Base-by-base conservation (phyloP, 1,140 invertebrate genomes). In the Augochlora pura region DNA sequence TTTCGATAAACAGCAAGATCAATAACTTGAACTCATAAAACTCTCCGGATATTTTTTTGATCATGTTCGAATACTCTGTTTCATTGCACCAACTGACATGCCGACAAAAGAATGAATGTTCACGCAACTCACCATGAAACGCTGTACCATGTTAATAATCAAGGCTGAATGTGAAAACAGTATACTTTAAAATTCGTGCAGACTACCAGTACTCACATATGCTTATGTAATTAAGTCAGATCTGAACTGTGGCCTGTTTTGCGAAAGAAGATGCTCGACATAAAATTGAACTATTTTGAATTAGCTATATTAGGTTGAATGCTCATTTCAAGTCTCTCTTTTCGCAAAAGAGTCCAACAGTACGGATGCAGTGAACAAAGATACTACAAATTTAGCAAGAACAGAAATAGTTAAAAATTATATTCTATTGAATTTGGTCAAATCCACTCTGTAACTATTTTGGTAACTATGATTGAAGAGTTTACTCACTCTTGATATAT, bases 401-500 rank as follows among this genome's bases (percentile, higher is more conserved):
- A 54, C 18, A 12, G 49, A 3, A 16, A 52, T 10, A 16, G 49
- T 14, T 52, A 16, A 52, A 52, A 42, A 42, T 10, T 42, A 7
- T 42, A 10, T 9, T 42, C 39, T 7, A 7, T 42, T 0, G 1
- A 9, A 32, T 32, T 32, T 12, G 42, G 1, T 46, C 12, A 12
- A 46, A 10, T 46, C 6, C 42, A 12, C 42, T 46, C 2, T 46
- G 12, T 12, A 46, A 7, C 12, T 46, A 46, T 46, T 10, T 18
- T 52, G 49, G 4, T 18, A 52, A 52, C 32, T 32, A 4, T 52
- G 4, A 16, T 18, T 52, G 49, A 5, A 18, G 49, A 16, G 3
- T 65, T 69, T 27, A 84, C 70, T 68, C 65, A 57, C 65, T 62
- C 67, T 84, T 76, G 84, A 74, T 76, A 78, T 89, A 78, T 89